These are phyloP conservation scores for Clarias gariepinus DNA, from an alignment of 2,113 vertebrate genomes.

Conservation along the genomic window DNA sequence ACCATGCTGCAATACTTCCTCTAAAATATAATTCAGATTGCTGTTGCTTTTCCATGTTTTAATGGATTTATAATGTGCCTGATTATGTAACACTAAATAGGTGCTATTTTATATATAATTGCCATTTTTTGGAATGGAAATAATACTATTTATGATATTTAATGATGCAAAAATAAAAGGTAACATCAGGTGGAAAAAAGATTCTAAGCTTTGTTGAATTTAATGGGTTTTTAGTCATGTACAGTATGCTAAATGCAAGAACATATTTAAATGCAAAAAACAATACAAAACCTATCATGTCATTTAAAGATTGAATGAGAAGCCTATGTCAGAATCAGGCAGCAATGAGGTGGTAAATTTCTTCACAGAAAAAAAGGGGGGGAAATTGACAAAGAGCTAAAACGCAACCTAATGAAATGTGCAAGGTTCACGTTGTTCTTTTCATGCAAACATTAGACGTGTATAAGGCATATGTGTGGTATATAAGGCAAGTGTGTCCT, in stretches of 20 bases:
- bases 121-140: background rate
- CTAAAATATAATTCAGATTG: background rate
- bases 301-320: background rate
- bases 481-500: conserved; percentile 11
- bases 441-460: background rate
- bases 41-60: conserved; percentile 62
- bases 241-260: background rate
- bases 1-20: background rate
- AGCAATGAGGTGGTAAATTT: background rate
- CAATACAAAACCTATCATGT: background rate
- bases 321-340: background rate
- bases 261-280: too few species aligned
- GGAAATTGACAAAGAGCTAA: background rate
- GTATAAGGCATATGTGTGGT: conserved; percentile 17
- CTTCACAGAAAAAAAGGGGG: background rate
- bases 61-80: conserved; percentile 60
- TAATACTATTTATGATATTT: background rate
- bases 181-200: background rate
- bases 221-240: background rate
- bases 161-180: background rate
- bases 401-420: background rate
- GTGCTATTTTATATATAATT: conserved; percentile 9
- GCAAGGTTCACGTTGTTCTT: conserved; percentile 21
- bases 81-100: background rate
- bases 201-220: conserved; percentile 1